Evolutionary conservation across 2,113 vertebrate species (phyloP).

Genomic region (Neotoma lepida): DNA sequence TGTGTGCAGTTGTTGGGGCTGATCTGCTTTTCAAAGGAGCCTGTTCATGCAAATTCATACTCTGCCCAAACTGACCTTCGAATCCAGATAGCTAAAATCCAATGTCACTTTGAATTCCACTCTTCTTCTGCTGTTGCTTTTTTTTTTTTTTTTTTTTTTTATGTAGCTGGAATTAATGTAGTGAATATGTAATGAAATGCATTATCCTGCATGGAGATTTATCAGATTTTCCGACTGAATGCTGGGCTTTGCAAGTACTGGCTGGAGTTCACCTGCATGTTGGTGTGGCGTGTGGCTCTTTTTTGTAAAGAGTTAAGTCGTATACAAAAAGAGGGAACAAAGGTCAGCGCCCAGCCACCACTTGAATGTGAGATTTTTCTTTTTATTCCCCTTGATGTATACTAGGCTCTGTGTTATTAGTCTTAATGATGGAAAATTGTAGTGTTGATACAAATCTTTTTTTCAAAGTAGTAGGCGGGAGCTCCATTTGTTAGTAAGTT

Average conservation of each 20-base stretch:
- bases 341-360: constrained; percentile 99
- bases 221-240: constrained; percentile 96
- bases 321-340: constrained; percentile 99
- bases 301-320: constrained; percentile 99
- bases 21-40: constrained; percentile 85
- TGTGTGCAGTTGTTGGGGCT: constrained; percentile 80
- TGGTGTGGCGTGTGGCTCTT: constrained; percentile 94
- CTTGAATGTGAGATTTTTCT: constrained; percentile 99
- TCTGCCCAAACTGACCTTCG: constrained; percentile 84
- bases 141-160: constrained; percentile 63
- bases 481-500: constrained; percentile 99
- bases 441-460: constrained; percentile 99
- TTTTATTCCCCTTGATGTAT: constrained; percentile 99
- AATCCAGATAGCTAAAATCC: constrained; percentile 82
- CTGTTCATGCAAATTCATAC: constrained; percentile 82
- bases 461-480: constrained; percentile 99
- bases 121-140: constrained; percentile 61
- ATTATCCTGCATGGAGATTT: constrained; percentile 90
- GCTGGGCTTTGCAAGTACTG: constrained; percentile 91
- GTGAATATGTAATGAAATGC: constrained; percentile 93
- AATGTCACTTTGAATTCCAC: constrained; percentile 85
- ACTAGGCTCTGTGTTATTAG: constrained; percentile 99
- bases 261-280: constrained; percentile 95
- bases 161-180: constrained; percentile 87
- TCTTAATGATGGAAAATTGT: constrained; percentile 99